Conservation (phyloP, 2,888 invertebrate species). For the Nebria brevicollis region DNA sequence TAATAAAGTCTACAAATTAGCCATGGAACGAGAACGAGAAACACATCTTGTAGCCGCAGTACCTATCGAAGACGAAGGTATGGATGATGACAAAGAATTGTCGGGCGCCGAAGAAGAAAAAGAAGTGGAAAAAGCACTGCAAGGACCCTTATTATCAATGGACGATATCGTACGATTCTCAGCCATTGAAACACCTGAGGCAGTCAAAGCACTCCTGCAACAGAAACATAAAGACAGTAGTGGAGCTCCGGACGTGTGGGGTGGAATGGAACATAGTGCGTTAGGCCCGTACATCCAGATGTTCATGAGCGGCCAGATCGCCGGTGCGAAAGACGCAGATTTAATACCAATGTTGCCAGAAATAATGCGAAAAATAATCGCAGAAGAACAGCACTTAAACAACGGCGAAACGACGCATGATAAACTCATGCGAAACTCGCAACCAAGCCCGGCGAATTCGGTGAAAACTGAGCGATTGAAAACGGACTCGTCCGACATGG, state of each 20-base stretch:
- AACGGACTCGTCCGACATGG: constrained; percentile 61
- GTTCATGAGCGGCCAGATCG: constrained; percentile 58
- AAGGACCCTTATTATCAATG: constrained; percentile 68
- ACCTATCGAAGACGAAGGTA: constrained; percentile 64
- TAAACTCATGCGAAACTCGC: constrained; percentile 47
- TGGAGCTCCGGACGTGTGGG: constrained; percentile 57
- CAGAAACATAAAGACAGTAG: constrained; percentile 61
- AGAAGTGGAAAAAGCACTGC: constrained; percentile 69
- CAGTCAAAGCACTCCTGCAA: constrained; percentile 65
- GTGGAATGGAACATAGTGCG: constrained; percentile 64
- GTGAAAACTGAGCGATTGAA: constrained; percentile 57
- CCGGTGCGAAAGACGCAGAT: constrained; percentile 60
- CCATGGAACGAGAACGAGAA: constrained; percentile 77
- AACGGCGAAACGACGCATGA: constrained; percentile 53
- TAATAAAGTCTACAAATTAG: constrained; percentile 92
- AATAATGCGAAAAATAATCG: constrained; percentile 67
- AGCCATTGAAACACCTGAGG: constrained; percentile 64
- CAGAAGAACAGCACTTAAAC: constrained; percentile 65
- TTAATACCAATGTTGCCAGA: constrained; percentile 64
- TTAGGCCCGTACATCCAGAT: constrained; percentile 68
- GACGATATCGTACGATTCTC: constrained; percentile 71
- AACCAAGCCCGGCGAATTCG: constrained; percentile 62
- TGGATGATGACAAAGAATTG: constrained; percentile 70
- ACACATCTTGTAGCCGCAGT: constrained; percentile 65
- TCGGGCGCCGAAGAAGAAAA: constrained; percentile 71